phyloP scores from a whole-genome alignment of 2,888 invertebrate species.

The Leptinotarsa juncta region DNA sequence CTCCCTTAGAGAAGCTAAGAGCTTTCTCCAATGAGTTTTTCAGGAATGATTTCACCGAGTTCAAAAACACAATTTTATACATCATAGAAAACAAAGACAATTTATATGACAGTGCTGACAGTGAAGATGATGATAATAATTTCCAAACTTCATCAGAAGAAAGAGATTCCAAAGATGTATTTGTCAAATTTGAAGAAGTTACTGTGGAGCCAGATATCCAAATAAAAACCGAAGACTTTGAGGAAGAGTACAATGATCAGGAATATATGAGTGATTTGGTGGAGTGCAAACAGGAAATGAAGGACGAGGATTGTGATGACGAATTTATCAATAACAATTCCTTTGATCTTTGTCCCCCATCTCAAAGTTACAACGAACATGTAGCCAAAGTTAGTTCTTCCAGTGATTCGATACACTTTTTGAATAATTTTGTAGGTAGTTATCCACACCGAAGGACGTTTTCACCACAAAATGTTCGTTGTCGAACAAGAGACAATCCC shows the following conservation, averaged over 20 bases:
- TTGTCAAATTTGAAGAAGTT: slow-evolving; percentile 58
- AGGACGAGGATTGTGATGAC: slow-evolving; percentile 34
- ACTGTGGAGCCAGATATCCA: slow-evolving; percentile 61
- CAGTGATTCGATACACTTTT: slow-evolving; percentile 49
- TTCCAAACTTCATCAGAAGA: slow-evolving; percentile 40
- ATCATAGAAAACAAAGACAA: slow-evolving; percentile 49
- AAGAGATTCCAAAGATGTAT: slow-evolving; percentile 38
- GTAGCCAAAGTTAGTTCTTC: slow-evolving; percentile 28
- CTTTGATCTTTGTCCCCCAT: slow-evolving; percentile 22
- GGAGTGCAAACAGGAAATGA: slow-evolving; percentile 45
- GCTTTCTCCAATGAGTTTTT: slow-evolving; percentile 62
- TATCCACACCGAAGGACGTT: slow-evolving; percentile 52
- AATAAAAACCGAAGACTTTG: slow-evolving; percentile 52
- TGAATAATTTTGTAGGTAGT: slow-evolving; percentile 54
- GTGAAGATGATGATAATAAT: slow-evolving; percentile 45
- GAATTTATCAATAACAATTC: slow-evolving; percentile 16
- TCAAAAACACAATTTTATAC: slow-evolving; percentile 59
- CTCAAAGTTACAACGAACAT: slow-evolving; percentile 38
- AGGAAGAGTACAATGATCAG: slow-evolving; percentile 39
- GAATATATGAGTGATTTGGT: slow-evolving; percentile 33
- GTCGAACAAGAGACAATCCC: slow-evolving; percentile 61
- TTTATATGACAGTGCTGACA: slow-evolving; percentile 46
- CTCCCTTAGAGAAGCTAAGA: slow-evolving; percentile 59
- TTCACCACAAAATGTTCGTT: slow-evolving; percentile 58
- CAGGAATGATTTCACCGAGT: slow-evolving; percentile 60